Conservation (phyloP, 2,797 vertebrate species). For the Hipposideros larvatus region DNA sequence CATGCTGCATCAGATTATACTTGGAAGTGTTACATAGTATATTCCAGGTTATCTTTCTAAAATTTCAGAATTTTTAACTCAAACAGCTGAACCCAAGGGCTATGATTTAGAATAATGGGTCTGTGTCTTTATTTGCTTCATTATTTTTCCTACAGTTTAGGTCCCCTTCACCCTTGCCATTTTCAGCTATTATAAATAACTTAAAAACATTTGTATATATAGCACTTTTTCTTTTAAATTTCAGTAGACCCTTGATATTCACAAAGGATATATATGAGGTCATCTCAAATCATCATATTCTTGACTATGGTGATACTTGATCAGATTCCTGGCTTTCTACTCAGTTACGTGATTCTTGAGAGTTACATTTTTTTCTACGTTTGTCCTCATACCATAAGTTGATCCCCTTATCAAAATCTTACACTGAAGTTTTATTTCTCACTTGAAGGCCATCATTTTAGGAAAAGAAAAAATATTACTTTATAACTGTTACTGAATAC, state of each 20-base stretch:
- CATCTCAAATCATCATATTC: not conserved
- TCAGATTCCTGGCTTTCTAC: constrained; percentile 14
- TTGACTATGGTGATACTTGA: constrained; percentile 4
- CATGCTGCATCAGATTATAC: not conserved
- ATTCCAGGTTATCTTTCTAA: constrained; percentile 31
- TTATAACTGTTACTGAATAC: not conserved
- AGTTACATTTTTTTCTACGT: constrained; percentile 44
- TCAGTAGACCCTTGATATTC: constrained; percentile 31
- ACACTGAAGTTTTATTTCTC: not conserved
- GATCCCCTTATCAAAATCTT: constrained; percentile 10
- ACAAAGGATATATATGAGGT: not conserved
- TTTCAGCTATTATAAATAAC: constrained; percentile 39
- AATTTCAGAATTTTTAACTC: constrained; percentile 23
- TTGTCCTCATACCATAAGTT: constrained; percentile 51
- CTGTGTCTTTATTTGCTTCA: constrained; percentile 16
- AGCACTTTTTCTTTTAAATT: not conserved
- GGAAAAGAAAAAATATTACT: not conserved
- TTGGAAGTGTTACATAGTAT: not conserved
- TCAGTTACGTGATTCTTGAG: constrained; percentile 23
- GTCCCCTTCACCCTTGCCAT: not conserved
- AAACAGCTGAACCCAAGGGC: not conserved
- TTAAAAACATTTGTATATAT: not conserved
- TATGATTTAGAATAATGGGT: not conserved
- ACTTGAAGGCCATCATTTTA: constrained; percentile 32
- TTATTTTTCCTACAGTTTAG: constrained; percentile 11